Base-by-base conservation (phyloP, 2,888 invertebrate genomes). In the Agrilus biguttatus region DNA sequence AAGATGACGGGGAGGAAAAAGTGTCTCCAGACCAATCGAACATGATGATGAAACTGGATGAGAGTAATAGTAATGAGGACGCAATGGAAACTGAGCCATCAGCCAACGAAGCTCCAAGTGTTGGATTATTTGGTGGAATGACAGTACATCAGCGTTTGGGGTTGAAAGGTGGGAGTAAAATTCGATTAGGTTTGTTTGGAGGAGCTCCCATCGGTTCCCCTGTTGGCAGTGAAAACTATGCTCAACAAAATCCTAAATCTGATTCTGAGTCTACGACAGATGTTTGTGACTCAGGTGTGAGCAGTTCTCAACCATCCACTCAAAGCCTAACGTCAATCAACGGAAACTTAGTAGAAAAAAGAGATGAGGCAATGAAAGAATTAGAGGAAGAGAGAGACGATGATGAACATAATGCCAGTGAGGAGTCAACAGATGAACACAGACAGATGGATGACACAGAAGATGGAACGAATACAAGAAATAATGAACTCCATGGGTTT, bases 91-190 rank as follows among this genome's bases (percentile, higher is more conserved):
- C 47, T 2, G 50, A 54, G 40, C 47, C 42, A 23, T 42, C 42
- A 23, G 33, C 52, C 8, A 45, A 50, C 14, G 54, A 55, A 37
- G 41, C 54, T 7, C 43, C 52, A 3, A 43, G 43, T 36, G 51
- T 51, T n/a, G 62, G 61, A 39, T 51, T 63, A 38, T 55, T 58
- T 47, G 64, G 60, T 36, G 59, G 59, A 42, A 55, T 47, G 45
- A 51, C 48, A 59, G 63, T 53, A 57, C 67, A 52, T 52, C 65
- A 45, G 59, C 67, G 58, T 61, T 61, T 57, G 33, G 58, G 57
- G 41, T 53, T 65, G 34, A 64, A 62, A 52, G 61, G 62, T n/a
- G 63, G 61, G 14, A 42, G 49, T 40, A 42, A 37, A 50, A 39
- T 52, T 37, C 47, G 49, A 35, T 44, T 52, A 28, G 52, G 53